Base-by-base conservation (phyloP, 2,797 vertebrate genomes). In the Sebastes matsubarae region DNA sequence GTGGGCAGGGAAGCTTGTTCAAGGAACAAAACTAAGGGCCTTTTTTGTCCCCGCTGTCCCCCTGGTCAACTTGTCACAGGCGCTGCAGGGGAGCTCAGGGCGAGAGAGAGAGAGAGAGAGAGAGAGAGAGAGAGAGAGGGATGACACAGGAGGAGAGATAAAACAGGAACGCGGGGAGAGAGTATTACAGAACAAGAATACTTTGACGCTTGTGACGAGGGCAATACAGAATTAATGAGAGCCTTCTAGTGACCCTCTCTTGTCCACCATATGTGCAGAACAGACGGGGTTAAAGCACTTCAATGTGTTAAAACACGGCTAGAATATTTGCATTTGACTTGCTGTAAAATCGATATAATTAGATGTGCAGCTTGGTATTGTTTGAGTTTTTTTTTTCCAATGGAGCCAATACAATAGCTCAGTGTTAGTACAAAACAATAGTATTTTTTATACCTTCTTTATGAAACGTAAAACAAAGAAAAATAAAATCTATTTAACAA, bases 1-100 rank as follows among this genome's bases (percentile, higher is more conserved):
- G 92, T 93, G 91, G 86, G 94, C 90, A 92, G 88, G 88, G 84
- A 84, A 72, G 90, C 89, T 93, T 92, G 92, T 93, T 91, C 72
- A 77, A 92, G 87, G 82, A 81, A 87, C 84, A 89, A 87, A 90
- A 87, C 85, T 82, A 89, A 83, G 86, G 80, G 89, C 81, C 83
- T 88, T 88, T 88, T 89, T 91, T 86, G 76, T 87, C 81, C 80
- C 81, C 61, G 36, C 75, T 67, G 73, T 77, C 86, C 88, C 85
- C 76, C 75, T 61, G 91, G 91, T 92, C 89, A 92, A 87, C 86
- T 86, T 90, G 91, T 93, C 89, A 88, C 79, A 87, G 80, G 73
- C 24, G 85, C 92, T 88, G 66, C 79, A 76, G 89, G 93, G 86
- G 85, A 90, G 90, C 89, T 94, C 81, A 36, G 84, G 88, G 90